Percentiles rank a stretch among this genome's conserved stretches.
These are phyloP conservation scores for Helleia helle DNA, from an alignment of 2,888 invertebrate genomes.

Conservation along the genomic window DNA sequence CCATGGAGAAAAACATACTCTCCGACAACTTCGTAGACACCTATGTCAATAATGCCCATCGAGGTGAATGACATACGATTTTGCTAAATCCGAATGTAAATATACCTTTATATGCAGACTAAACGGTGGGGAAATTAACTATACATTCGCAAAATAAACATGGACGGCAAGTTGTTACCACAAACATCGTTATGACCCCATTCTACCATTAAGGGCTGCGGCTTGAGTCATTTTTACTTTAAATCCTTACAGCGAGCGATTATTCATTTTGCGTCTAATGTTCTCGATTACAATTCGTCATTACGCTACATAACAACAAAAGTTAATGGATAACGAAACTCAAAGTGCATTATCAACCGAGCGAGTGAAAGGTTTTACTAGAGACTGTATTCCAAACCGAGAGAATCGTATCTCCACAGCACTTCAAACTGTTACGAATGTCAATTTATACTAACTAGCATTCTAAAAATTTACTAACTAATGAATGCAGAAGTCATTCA, in stretches of 20 bases:
- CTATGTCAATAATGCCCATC: conserved; percentile 50
- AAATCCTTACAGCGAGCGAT: conserved; percentile 3
- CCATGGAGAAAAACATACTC: conserved; percentile 24
- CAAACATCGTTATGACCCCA: conserved; percentile 18
- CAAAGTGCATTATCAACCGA: conserved; percentile 56
- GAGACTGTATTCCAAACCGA: conserved; percentile 9
- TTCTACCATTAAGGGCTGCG: not conserved
- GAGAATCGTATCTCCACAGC: conserved; percentile 9
- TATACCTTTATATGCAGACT: conserved; percentile 26
- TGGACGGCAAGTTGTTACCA: conserved; percentile 64
- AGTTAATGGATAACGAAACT: conserved; percentile 23
- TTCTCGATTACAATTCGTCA: conserved; percentile 6
- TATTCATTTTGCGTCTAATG: not conserved
- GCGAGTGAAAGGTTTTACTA: conserved; percentile 23
- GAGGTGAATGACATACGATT: conserved; percentile 33
- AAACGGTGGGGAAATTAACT: conserved; percentile 19
- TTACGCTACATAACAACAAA: conserved; percentile 14
- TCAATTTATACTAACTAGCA: conserved; percentile 71
- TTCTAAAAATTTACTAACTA: conserved; percentile 73
- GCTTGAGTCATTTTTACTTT: not conserved
- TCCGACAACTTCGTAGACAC: conserved; percentile 24
- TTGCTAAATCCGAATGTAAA: conserved; percentile 28
- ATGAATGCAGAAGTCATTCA: conserved; percentile 62
- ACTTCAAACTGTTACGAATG: conserved; percentile 38
- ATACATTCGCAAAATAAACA: conserved; percentile 56